Evolutionary conservation across 2,888 invertebrate genomes (phyloP).

Genomic region (Eupithecia insigniata): DNA sequence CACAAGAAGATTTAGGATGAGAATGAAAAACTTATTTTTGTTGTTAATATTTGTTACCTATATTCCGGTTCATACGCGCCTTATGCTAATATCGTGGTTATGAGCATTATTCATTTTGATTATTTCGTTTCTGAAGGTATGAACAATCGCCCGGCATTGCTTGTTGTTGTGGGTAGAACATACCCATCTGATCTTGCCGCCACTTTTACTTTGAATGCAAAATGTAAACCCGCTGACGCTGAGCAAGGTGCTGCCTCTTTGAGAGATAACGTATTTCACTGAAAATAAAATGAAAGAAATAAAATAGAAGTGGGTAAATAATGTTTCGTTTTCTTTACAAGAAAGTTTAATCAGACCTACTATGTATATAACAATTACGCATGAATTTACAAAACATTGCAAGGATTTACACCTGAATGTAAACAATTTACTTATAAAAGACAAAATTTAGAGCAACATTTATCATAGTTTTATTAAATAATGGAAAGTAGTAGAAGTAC

Average conservation of each 20-base stretch:
- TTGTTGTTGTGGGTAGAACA: conserved; percentile 54
- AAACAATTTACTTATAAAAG: too few relatives aligned
- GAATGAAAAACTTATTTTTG: not conserved
- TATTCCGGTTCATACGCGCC: not conserved
- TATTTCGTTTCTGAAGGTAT: conserved; percentile 31
- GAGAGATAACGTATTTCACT: conserved; percentile 10
- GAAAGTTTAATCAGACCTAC: too few relatives aligned
- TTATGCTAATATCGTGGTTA: not conserved
- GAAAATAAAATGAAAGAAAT: not conserved
- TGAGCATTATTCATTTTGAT: conserved; percentile 37
- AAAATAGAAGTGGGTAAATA: not conserved
- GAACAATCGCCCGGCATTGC: conserved; percentile 44
- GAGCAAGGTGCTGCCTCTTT: conserved; percentile 19
- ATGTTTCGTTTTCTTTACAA: too few relatives aligned
- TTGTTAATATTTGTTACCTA: not conserved
- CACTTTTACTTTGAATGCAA: conserved; percentile 4
- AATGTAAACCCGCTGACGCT: conserved; percentile 14
- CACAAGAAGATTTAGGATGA: not conserved
- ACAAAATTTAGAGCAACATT: too few relatives aligned
- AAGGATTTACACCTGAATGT: too few relatives aligned
- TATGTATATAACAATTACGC: too few relatives aligned
- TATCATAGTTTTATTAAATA: too few relatives aligned
- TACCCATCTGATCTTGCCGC: conserved; percentile 51
- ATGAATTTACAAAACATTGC: too few relatives aligned
- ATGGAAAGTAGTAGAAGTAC: too few relatives aligned